Percentiles rank a stretch among this genome's conserved stretches.
Conservation (phyloP, 2,113 vertebrate genomes). For the Illadopsis cleaveri region DNA sequence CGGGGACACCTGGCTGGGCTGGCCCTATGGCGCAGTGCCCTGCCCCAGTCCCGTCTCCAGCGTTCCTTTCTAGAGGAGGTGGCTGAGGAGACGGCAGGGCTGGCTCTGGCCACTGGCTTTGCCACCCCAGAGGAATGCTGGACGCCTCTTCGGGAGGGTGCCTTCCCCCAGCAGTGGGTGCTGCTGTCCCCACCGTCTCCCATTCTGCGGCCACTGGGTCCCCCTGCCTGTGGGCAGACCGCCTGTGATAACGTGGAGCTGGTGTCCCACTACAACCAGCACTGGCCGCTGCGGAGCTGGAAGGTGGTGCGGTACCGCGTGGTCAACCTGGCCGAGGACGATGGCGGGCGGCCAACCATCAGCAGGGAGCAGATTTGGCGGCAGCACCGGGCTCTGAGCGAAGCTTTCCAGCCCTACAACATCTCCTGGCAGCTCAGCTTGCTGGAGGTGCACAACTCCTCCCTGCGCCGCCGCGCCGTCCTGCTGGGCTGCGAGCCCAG, state of each 20-base stretch:
- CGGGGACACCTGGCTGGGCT: conserved; percentile 85
- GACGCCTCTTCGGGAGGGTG: conserved; percentile 77
- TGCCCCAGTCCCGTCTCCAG: conserved; percentile 77
- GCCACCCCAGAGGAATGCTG: conserved; percentile 75
- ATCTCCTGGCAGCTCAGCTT: conserved; percentile 87
- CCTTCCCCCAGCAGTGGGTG: conserved; percentile 74
- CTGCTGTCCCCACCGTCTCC: conserved; percentile 68
- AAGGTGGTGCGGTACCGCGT: conserved; percentile 87
- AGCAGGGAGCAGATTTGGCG: conserved; percentile 79
- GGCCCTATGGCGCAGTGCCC: conserved; percentile 77
- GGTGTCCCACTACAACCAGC: conserved; percentile 84
- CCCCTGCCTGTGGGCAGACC: conserved; percentile 86
- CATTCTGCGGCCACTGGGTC: conserved; percentile 76
- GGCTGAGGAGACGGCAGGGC: background rate
- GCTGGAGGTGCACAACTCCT: conserved; percentile 82
- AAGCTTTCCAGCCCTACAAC: conserved; percentile 90
- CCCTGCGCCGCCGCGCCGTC: conserved; percentile 80
- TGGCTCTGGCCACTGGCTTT: conserved; percentile 76
- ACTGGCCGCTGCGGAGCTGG: conserved; percentile 82
- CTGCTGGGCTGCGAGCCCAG: conserved; percentile 91
- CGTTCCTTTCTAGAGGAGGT: conserved; percentile 55
- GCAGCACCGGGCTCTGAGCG: conserved; percentile 81
- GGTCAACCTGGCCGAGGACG: conserved; percentile 83
- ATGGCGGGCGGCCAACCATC: conserved; percentile 81
- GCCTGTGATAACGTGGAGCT: conserved; percentile 89